These are phyloP conservation scores for Pristionchus fissidentatus DNA, from an alignment of 2,888 invertebrate genomes.

Conservation along the genomic window DNA sequence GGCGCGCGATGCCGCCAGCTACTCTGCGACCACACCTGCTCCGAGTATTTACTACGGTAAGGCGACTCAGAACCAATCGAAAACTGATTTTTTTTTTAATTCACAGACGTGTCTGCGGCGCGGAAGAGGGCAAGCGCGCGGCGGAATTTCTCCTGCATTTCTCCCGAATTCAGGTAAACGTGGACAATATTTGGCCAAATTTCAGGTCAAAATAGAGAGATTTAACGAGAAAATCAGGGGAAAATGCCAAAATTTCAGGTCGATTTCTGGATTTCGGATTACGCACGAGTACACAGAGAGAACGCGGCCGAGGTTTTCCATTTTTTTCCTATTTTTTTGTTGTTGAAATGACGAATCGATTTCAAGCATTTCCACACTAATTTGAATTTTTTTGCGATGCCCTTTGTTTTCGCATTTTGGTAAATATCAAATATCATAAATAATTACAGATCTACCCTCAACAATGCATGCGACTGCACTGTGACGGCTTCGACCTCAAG, in stretches of 20 bases:
- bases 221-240: neutral
- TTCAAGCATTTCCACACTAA: too few relatives aligned
- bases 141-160: conserved; percentile 70
- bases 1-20: conserved; percentile 70
- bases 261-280: conserved; percentile 73
- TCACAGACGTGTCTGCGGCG: conserved; percentile 59
- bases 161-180: conserved; percentile 68
- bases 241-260: conserved; percentile 58
- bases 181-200: neutral
- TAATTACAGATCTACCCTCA: conserved; percentile 53
- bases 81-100: neutral
- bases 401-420: too few relatives aligned
- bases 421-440: neutral
- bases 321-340: neutral
- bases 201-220: neutral
- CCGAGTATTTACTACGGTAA: conserved; percentile 63
- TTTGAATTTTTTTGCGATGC: too few relatives aligned
- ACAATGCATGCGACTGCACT: conserved; percentile 67
- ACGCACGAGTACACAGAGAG: conserved; percentile 52
- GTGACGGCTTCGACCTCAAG: conserved; percentile 65
- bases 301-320: conserved; percentile 11
- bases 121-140: conserved; percentile 62
- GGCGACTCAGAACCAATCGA: neutral
- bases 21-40: conserved; percentile 73
- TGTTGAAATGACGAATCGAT: conserved; percentile 50